Evolutionary conservation across 2,888 invertebrate species (phyloP).

Genomic region (Aphodius granarius): DNA sequence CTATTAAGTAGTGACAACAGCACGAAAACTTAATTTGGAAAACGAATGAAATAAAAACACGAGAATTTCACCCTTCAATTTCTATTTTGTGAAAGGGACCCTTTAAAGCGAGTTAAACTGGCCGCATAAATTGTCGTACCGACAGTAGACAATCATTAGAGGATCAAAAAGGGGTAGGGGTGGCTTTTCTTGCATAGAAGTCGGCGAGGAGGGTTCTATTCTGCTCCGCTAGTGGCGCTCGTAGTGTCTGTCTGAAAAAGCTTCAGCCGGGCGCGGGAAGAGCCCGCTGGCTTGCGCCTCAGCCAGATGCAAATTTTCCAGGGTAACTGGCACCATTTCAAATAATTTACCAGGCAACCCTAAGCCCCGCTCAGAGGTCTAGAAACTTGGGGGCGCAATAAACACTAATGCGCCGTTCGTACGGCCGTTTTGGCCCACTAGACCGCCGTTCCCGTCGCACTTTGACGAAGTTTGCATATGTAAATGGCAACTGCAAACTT

Average conservation of each 20-base stretch:
- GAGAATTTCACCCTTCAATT: background rate
- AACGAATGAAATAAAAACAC: background rate
- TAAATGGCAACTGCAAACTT: slow-evolving; percentile 2
- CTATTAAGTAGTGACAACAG: background rate
- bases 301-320: slow-evolving; percentile 11
- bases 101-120: background rate
- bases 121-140: background rate
- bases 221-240: background rate
- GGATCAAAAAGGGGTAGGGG: slow-evolving; percentile 5
- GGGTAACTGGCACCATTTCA: slow-evolving; percentile 13
- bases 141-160: background rate
- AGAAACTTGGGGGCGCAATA: slow-evolving; percentile 32
- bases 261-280: background rate
- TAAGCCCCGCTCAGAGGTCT: slow-evolving; percentile 29
- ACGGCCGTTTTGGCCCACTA: slow-evolving; percentile 3
- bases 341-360: slow-evolving; percentile 12
- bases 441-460: slow-evolving; percentile 8
- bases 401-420: slow-evolving; percentile 34
- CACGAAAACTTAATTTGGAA: too few relatives aligned
- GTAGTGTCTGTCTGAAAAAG: background rate
- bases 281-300: slow-evolving; percentile 4
- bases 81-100: background rate
- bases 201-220: background rate
- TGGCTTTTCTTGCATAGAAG: background rate
- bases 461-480: slow-evolving; percentile 15